Evolutionary conservation across 2,797 vertebrate species (phyloP).

Genomic region (Karalla daura): DNA sequence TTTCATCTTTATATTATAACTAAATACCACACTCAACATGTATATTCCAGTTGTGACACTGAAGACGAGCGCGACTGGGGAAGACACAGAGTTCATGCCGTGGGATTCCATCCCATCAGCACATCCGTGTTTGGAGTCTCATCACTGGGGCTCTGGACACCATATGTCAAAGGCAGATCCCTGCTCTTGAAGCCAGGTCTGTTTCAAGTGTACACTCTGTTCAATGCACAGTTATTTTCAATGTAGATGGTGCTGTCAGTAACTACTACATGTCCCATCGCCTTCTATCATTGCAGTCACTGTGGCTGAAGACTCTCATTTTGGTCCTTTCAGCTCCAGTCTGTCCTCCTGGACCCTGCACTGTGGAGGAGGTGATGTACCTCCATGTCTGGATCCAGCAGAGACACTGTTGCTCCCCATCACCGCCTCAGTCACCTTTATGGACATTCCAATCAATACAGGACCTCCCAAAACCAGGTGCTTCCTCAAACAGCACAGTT

Average conservation of each 20-base stretch:
- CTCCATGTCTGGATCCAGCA: conserved; percentile 73
- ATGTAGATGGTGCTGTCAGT: neutral
- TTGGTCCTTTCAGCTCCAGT: conserved; percentile 82
- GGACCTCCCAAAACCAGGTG: conserved; percentile 87
- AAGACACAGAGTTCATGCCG: conserved; percentile 77
- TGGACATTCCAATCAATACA: conserved; percentile 81
- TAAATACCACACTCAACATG: conserved; percentile 4
- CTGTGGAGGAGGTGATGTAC: conserved; percentile 80
- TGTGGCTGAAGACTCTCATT: too few species aligned
- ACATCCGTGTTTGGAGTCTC: conserved; percentile 83
- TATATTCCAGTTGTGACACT: conserved; percentile 66
- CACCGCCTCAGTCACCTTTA: conserved; percentile 90
- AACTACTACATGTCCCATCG: neutral
- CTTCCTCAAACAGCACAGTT: conserved; percentile 2
- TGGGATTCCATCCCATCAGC: conserved; percentile 86
- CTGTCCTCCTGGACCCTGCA: conserved; percentile 84
- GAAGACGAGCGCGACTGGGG: conserved; percentile 63
- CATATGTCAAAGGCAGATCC: conserved; percentile 83
- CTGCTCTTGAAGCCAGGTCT: conserved; percentile 88
- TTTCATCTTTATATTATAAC: too few species aligned
- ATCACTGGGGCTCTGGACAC: conserved; percentile 81
- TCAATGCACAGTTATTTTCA: neutral
- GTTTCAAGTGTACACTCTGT: conserved; percentile 8
- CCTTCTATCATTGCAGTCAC: too few species aligned
- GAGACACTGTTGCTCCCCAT: conserved; percentile 83